Evolutionary conservation across 1,140 invertebrate species (phyloP), one percentile per base, ranked within the genome.

Genomic region (Heliconius congener): DNA sequence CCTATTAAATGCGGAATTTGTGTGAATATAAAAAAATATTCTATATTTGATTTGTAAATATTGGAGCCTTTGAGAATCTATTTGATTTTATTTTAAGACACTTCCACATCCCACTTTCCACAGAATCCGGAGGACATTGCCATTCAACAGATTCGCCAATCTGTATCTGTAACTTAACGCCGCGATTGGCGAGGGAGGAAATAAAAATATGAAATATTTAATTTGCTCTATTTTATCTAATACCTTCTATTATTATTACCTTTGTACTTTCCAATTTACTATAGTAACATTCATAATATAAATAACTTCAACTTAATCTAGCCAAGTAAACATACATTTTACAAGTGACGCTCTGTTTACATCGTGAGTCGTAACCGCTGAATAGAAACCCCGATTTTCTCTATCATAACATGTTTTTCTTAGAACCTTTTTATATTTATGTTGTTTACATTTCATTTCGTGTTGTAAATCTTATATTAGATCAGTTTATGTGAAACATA

Each of bases 331-430:
- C 70, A 77, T 39, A 77, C 42, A 71, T 76, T 71, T 77, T 55
- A 77, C 66, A 71, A 52, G 70, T 55, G 74, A 70, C 76, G 76
- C 6, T 77, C 42, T 77, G 76, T 77, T 77, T 77, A 46, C 70
- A 27, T 70, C 34, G 46, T 55, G 70, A 46, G 9, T 70, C 50
- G 46, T 72, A 77, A 72, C 70, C 76, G 66, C 30, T 52, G 70
- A 72, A 77, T 55, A 55, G 74, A 71, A 76, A 34, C 50, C 23
- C 9, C 23, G 27, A 76, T 76, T 76, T 76, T 70, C 74, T 76
- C 37, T 55, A 37, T 70, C 74, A 76, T 60, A 76, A 76, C 74
- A 76, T 76, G 74, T 76, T 76, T 75, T 76, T 76, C 74, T 76
- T 70, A 50, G 30, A 75, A 76, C 39, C 57, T 30, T 70, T 66